Conservation (phyloP, 2,113 vertebrate genomes). For the Pyxicephalus adspersus region DNA sequence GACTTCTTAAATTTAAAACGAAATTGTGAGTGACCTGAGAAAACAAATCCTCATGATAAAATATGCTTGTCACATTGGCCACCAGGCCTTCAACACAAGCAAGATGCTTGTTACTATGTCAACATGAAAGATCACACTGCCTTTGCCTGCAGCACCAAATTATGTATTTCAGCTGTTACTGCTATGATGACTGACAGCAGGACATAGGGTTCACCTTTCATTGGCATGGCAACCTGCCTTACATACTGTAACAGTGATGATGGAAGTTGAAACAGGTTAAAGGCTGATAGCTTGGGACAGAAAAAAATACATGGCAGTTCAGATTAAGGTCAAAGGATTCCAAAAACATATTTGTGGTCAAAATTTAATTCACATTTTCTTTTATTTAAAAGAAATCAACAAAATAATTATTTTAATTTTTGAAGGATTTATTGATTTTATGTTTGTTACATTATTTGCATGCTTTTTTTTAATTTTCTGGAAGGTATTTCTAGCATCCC, state of each 20-base stretch:
- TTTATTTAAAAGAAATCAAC: not conserved
- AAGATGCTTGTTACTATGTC: conserved; percentile 37
- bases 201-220: conserved; percentile 35
- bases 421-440: no score
- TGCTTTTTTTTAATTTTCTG: no score
- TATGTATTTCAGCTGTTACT: conserved; percentile 32
- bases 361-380: not conserved
- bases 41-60: not conserved
- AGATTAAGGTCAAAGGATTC: not conserved
- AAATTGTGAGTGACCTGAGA: no score
- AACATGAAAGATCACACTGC: conserved; percentile 44
- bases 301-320: conserved; percentile 12
- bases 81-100: conserved; percentile 3
- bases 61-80: conserved; percentile 30
- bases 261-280: conserved; percentile 30
- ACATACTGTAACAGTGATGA: conserved; percentile 21
- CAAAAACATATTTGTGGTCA: not conserved
- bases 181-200: conserved; percentile 36
- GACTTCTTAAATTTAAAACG: no score
- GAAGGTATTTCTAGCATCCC: no score
- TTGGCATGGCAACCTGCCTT: conserved; percentile 40
- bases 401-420: no score
- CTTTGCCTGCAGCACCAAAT: conserved; percentile 31
- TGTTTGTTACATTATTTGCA: no score
- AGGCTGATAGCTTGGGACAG: conserved; percentile 16